A percentile compares a stretch with the other conserved stretches of the same genome.
Evolutionary conservation across 2,888 invertebrate species (phyloP).

Genomic region (Podotricha telesiphe): DNA sequence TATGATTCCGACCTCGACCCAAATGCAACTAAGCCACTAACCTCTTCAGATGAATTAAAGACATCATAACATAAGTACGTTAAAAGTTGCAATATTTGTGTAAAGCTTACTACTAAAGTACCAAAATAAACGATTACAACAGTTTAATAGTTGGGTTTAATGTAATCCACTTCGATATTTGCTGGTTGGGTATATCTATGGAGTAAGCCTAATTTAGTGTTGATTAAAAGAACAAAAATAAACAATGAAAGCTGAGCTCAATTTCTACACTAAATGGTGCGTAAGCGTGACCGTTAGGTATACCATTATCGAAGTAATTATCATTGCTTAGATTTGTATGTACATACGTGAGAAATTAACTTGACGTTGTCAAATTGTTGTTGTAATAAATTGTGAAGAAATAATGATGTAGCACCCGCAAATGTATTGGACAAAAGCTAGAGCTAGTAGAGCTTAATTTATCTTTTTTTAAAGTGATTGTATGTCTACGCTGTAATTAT

Average conservation of each 20-base stretch:
- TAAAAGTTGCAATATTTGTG: conserved; percentile 19
- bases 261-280: conserved; percentile 34
- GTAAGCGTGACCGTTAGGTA: conserved; percentile 41
- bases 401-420: not conserved
- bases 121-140: not conserved
- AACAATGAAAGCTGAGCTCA: conserved; percentile 37
- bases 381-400: not conserved
- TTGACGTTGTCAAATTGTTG: not conserved
- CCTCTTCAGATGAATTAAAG: conserved; percentile 18
- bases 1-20: conserved; percentile 35
- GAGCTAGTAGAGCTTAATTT: not conserved
- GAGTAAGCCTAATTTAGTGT: conserved; percentile 2
- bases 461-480: not conserved
- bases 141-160: not conserved
- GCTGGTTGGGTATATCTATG: not conserved
- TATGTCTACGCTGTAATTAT: no score
- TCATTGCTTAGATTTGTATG: conserved; percentile 33
- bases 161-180: not conserved
- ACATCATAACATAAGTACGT: conserved; percentile 16
- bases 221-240: conserved; percentile 32
- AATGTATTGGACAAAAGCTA: not conserved
- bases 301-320: conserved; percentile 40
- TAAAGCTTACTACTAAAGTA: not conserved
- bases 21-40: conserved; percentile 27
- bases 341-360: conserved; percentile 13